Percentiles rank a stretch among this genome's conserved stretches.
phyloP scores from a whole-genome alignment of 1,140 invertebrate genomes.

The Drosophila arizonae region DNA sequence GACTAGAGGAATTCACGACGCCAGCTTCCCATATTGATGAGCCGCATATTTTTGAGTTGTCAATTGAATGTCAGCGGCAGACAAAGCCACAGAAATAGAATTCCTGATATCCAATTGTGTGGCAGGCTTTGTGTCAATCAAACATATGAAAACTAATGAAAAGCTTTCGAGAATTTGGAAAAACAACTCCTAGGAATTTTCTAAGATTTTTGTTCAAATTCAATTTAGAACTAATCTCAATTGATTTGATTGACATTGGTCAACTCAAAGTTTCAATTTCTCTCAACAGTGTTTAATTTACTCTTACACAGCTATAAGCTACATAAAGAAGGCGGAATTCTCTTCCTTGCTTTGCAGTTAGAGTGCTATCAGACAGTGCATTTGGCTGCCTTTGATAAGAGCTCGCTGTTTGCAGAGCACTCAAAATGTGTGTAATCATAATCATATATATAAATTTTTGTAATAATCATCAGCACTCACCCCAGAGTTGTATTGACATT shows the following conservation, averaged over 20 bases:
- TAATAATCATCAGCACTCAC: constrained; percentile 7
- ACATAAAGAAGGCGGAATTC: background rate
- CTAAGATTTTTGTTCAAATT: background rate
- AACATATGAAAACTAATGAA: background rate
- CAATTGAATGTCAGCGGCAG: constrained; percentile 2
- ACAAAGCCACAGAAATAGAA: constrained; percentile 21
- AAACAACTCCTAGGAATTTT: too few relatives aligned
- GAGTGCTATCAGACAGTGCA: constrained; percentile 5
- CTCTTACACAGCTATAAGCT: background rate
- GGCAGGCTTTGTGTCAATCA: constrained; percentile 17
- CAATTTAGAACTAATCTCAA: too few relatives aligned
- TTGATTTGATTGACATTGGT: too few relatives aligned
- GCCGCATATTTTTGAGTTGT: constrained; percentile 7
- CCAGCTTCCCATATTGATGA: constrained; percentile 18
- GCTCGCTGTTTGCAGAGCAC: constrained; percentile 4
- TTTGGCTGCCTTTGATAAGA: constrained; percentile 5
- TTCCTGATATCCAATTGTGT: constrained; percentile 8
- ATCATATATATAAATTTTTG: background rate
- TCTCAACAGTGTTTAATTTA: background rate
- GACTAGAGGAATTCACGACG: constrained; percentile 3
- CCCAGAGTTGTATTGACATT: constrained; percentile 12
- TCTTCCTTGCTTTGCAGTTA: background rate
- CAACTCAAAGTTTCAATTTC: background rate
- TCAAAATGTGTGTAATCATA: background rate
- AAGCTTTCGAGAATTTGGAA: too few relatives aligned